phyloP scores from a whole-genome alignment of 2,888 invertebrate genomes.

The Drosophila glabriapex region DNA sequence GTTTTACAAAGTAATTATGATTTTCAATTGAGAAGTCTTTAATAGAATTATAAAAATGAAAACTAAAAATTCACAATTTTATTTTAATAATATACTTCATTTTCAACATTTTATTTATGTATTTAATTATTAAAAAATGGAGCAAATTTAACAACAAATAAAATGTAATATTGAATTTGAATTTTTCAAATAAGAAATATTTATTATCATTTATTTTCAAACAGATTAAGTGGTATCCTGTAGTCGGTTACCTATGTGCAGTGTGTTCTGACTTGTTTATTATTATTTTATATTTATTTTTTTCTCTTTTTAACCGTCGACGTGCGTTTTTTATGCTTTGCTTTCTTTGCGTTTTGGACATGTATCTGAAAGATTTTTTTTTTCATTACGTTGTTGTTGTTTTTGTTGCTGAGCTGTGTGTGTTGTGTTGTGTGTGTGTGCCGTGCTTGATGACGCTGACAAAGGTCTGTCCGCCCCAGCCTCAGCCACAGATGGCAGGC shows the following conservation, averaged over 20 bases:
- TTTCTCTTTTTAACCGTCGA: conserved; percentile 42
- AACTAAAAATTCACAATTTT: not conserved
- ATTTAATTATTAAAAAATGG: not conserved
- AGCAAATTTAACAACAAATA: not conserved
- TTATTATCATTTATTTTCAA: not conserved
- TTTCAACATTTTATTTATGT: not conserved
- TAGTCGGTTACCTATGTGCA: conserved; percentile 3
- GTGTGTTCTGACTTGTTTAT: conserved; percentile 42
- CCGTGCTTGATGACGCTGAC: conserved; percentile 76
- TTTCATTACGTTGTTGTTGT: conserved; percentile 8
- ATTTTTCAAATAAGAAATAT: not conserved
- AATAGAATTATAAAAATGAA: not conserved
- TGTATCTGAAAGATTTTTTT: conserved; percentile 76
- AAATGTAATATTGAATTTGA: not conserved
- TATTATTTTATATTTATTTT: conserved; percentile 63
- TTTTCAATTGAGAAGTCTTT: not conserved
- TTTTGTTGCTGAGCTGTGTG: conserved; percentile 37
- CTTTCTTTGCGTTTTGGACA: conserved; percentile 76
- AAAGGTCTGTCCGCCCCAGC: conserved; percentile 71
- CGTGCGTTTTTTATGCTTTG: conserved; percentile 63
- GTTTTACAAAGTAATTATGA: not conserved
- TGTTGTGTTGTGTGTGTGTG: conserved; percentile 35
- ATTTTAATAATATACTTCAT: not conserved
- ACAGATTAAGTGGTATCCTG: conserved; percentile 6
- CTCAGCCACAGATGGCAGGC: conserved; percentile 29